Evolutionary conservation across 2,113 vertebrate species (phyloP).

Genomic region (Brachypteracias leptosomus): DNA sequence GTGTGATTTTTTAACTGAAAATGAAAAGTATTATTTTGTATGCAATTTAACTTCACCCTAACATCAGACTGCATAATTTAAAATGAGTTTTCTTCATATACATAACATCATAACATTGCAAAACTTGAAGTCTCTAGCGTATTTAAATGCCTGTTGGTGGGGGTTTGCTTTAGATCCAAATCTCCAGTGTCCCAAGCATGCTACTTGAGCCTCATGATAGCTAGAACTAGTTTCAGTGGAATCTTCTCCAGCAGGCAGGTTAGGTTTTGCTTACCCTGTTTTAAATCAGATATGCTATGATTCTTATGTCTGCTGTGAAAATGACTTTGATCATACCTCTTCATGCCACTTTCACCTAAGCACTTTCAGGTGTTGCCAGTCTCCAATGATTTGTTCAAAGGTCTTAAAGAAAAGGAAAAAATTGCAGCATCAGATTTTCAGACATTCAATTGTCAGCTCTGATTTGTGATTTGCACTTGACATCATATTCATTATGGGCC

Average conservation of each 20-base stretch:
- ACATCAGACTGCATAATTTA: slow-evolving; percentile 59
- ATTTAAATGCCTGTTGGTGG: slow-evolving; percentile 53
- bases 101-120: slow-evolving; percentile 40
- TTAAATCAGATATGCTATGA: slow-evolving; percentile 48
- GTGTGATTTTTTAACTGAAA: slow-evolving; percentile 36
- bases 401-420: slow-evolving; percentile 42
- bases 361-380: slow-evolving; percentile 54
- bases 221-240: slow-evolving; percentile 39
- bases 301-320: slow-evolving; percentile 47
- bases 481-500: slow-evolving; percentile 18
- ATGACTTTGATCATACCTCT: slow-evolving; percentile 65
- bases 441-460: slow-evolving; percentile 33
- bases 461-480: slow-evolving; percentile 37
- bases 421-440: slow-evolving; percentile 49
- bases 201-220: slow-evolving; percentile 36
- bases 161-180: slow-evolving; percentile 47
- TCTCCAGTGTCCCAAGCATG: slow-evolving; percentile 28
- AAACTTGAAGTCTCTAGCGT: not conserved
- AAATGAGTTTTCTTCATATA: slow-evolving; percentile 48
- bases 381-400: slow-evolving; percentile 57
- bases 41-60: slow-evolving; percentile 47
- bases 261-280: slow-evolving; percentile 56
- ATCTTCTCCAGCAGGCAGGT: slow-evolving; percentile 34
- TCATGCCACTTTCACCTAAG: slow-evolving; percentile 54
- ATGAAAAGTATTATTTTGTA: slow-evolving; percentile 57